Base-by-base conservation (phyloP, 2,888 invertebrate genomes). In the Pterostichus madidus region DNA sequence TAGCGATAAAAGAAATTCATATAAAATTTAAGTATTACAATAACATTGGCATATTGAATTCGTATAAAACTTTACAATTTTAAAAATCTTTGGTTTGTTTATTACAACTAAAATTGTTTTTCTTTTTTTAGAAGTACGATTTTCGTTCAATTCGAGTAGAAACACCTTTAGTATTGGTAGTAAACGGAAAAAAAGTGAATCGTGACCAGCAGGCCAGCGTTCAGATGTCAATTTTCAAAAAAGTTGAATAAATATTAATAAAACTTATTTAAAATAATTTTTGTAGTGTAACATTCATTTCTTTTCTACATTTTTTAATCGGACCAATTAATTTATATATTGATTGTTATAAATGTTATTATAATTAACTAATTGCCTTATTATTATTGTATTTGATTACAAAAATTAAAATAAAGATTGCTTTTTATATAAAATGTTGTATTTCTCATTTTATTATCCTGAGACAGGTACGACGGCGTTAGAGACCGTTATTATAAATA, bases 81-180 rank as follows among this genome's bases (percentile, higher is more conserved):
- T 80, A 53, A 35, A 49, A 52, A 80, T 80, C 80, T 80, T 80
- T 80, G 80, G 80, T 64, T 64, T 49, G 15, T 64, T 49, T 61
- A 75, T 49, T 75, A 75, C 52, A 75, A 52, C 49, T 75, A 75
- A 49, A 75, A 35, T 77, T 39, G 46, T 75, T 44, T 68, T 75
- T 15, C 31, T 10, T 85, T 85, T 91, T 92, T 31, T 92, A 96
- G 96, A 91, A 90, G 85, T 95, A 94, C 88, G 91, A 93, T 85
- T 96, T 95, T 89, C 92, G 92, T 86, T 93, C 94, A 76, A 93
- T 97, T 83, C 92, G 96, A 81, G 94, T 97, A n/a, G 95, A 95
- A 89, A 94, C 93, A 84, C 97, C 97, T 0, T 89, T 95, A 85
- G 90, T 93, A 44, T 89, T 97, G 86, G 93, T 95, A 10, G 93